Conservation (phyloP, 2,113 vertebrate genomes). For the Microcebus lehilahytsara region DNA sequence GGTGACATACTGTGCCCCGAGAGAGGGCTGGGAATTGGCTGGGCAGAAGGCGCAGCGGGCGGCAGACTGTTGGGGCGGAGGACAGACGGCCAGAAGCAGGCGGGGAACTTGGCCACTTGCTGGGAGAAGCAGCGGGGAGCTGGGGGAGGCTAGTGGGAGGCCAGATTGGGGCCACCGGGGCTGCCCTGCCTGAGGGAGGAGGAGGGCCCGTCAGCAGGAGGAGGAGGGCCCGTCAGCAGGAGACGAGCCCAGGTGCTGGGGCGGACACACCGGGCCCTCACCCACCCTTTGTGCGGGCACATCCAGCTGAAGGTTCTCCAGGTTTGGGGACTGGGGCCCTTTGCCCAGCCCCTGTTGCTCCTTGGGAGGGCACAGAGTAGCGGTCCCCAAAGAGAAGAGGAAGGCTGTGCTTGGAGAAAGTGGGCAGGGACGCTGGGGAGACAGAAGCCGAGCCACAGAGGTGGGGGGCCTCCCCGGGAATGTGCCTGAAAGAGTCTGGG, state of each 20-base stretch:
- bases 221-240: neutral
- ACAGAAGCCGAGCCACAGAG: neutral
- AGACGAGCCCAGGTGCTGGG: neutral
- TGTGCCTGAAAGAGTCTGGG: neutral
- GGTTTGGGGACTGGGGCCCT: neutral
- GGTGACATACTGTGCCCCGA: neutral
- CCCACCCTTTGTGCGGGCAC: accelerated
- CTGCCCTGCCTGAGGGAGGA: constrained; percentile 15
- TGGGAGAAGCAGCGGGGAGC: neutral
- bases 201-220: neutral
- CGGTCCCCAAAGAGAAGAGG: neutral
- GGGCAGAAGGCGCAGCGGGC: neutral
- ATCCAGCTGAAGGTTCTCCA: neutral
- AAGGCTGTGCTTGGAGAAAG: neutral
- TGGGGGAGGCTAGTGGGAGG: constrained; percentile 20
- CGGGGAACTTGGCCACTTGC: accelerated
- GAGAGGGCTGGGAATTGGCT: neutral
- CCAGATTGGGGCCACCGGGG: constrained; percentile 51
- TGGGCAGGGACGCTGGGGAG: neutral
- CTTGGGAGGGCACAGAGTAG: neutral
- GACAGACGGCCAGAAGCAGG: accelerated
- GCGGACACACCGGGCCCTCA: accelerated
- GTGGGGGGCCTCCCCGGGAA: too few relatives aligned
- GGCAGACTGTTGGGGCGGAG: neutral
- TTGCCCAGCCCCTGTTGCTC: neutral